Evolutionary conservation across 2,888 invertebrate species (phyloP), one percentile per base, ranked within the genome.

Genomic region (Tuberolachnus salignus): DNA sequence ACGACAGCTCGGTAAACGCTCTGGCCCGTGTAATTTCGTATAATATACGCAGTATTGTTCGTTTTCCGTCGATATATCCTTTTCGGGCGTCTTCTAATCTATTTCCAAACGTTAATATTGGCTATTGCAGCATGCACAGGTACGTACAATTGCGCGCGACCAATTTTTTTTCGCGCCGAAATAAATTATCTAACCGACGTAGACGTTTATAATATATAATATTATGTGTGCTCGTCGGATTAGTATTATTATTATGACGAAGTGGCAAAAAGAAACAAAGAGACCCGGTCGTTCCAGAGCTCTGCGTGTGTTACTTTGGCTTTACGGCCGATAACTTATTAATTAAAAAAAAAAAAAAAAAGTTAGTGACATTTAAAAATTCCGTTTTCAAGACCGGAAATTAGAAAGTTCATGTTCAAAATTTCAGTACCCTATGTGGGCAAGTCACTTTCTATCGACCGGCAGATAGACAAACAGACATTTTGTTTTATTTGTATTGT

Each of bases 21-120:
- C 21, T 42, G 59, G n/a, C 67, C 67, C 75, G 46, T 59, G 75
- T 67, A 67, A 78, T 78, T 75, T 66, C 66, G 46, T 57, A 42
- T 44, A 23, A 66, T 63, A 64, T 23, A 21, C 14, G 34, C 6
- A 34, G 34, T 67, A 66, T 57, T 64, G 66, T 64, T 66, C 75
- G 66, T 57, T 66, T 75, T 75, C 57, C 55, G 49, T 34, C 63
- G 51, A 61, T 64, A n/a, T n/a, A 23, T 44, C n/a, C n/a, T 21
- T 44, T 66, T 64, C 26, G 9, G 11, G 21, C n/a, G 64, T 55
- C n/a, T n/a, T n/a, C 64, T 44, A 66, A 66, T 75, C 34, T 74
- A 55, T 74, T 74, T 66, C 23, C 23, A 55, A 55, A 66, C 51
- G 51, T 63, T 73, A 75, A 6, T 34, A 34, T 75, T 75, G 74